Conservation (phyloP, 2,797 vertebrate genomes). For the Anabas testudineus region DNA sequence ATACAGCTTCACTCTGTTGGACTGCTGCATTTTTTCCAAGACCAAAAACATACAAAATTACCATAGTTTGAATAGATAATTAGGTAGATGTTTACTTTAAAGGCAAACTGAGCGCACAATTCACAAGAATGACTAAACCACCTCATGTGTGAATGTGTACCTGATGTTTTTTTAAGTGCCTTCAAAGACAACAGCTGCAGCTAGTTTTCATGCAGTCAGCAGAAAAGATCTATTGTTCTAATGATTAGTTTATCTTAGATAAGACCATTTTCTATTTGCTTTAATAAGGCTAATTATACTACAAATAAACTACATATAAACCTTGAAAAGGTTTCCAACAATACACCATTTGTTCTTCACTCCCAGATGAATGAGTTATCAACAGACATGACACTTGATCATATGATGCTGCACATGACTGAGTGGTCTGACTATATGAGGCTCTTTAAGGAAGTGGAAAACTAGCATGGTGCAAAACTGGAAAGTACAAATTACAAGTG, state of each 20-base stretch:
- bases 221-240: slow-evolving; percentile 33
- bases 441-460: slow-evolving; percentile 80
- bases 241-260: slow-evolving; percentile 20
- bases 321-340: not conserved
- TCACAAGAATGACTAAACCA: not conserved
- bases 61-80: not conserved
- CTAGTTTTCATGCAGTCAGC: not conserved
- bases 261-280: not conserved
- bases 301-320: not conserved
- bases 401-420: slow-evolving; percentile 84
- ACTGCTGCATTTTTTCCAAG: not conserved
- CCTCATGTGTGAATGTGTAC: not conserved
- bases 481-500: slow-evolving; percentile 60
- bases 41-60: not conserved
- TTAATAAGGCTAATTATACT: not conserved
- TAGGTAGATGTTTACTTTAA: not conserved
- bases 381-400: slow-evolving; percentile 65
- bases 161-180: not conserved
- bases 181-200: not conserved
- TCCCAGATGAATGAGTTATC: slow-evolving; percentile 1
- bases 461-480: slow-evolving; percentile 67
- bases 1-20: slow-evolving; percentile 1
- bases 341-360: not conserved
- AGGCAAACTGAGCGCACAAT: not conserved
- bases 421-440: slow-evolving; percentile 27